Percentiles rank a stretch among this genome's conserved stretches.
These are phyloP conservation scores for Heliopora coerulea DNA, from an alignment of 92 coral and sea anemone genomes.

Conservation along the genomic window DNA sequence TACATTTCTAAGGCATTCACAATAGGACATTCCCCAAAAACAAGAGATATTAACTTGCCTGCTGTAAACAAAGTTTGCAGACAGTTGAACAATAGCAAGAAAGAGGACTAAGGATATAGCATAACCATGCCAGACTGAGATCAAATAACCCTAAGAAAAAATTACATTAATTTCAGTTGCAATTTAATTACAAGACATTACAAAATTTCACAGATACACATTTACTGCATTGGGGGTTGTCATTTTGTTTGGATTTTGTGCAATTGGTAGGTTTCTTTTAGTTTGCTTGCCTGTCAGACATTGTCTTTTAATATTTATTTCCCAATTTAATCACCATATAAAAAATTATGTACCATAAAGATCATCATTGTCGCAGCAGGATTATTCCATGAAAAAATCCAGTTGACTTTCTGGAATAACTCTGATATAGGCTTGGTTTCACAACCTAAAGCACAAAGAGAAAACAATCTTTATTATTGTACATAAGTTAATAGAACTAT, in stretches of 20 bases:
- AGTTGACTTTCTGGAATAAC: conserved; percentile 62
- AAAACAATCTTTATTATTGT: too few species aligned
- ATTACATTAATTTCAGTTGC: too few species aligned
- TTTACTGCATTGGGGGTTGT: not conserved
- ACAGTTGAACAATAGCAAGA: conserved; percentile 71
- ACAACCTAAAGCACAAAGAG: conserved; percentile 42
- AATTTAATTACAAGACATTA: too few species aligned
- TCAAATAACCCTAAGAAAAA: conserved; percentile 76
- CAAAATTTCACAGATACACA: not conserved
- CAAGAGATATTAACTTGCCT: conserved; percentile 47
- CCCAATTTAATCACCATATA: too few species aligned
- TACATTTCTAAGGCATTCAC: too few species aligned
- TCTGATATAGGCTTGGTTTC: conserved; percentile 75
- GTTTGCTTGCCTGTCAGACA: too few species aligned
- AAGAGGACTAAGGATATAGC: conserved; percentile 66
- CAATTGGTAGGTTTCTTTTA: too few species aligned
- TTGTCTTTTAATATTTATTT: too few species aligned
- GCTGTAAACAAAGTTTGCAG: conserved; percentile 81
- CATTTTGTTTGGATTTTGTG: too few species aligned
- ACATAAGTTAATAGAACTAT: too few species aligned
- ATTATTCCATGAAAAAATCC: conserved; percentile 69
- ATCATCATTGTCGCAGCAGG: conserved; percentile 75
- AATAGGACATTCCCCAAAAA: not conserved
- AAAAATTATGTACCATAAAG: conserved; percentile 64
- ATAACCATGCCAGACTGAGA: conserved; percentile 75